Percentiles rank a stretch among this genome's conserved stretches.
Conservation (phyloP, 1,140 invertebrate species). For the Vollenhovia emeryi region DNA sequence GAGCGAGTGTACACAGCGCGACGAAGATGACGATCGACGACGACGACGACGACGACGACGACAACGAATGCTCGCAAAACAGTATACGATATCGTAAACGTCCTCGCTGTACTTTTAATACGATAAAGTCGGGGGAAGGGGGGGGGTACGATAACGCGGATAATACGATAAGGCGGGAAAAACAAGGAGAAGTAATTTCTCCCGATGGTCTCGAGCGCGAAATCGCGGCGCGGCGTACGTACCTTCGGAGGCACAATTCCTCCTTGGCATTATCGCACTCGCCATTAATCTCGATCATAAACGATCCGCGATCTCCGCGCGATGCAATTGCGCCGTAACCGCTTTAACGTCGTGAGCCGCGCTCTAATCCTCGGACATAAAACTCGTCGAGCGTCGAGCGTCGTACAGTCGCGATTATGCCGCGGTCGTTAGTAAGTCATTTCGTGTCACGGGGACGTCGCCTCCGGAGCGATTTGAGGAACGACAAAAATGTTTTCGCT, state of each 20-base stretch:
- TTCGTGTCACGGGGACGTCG: conserved; percentile 62
- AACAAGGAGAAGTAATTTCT: conserved; percentile 20
- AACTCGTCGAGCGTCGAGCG: conserved; percentile 48
- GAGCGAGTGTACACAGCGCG: neutral
- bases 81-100: conserved; percentile 35
- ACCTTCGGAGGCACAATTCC: conserved; percentile 65
- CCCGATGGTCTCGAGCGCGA: conserved; percentile 19
- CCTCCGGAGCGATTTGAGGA: conserved; percentile 34
- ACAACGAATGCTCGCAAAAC: conserved; percentile 15
- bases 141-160: neutral
- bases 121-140: neutral
- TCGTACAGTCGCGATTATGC: conserved; percentile 63
- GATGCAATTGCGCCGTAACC: conserved; percentile 65
- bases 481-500: conserved; percentile 58
- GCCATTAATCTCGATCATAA: conserved; percentile 74
- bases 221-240: conserved; percentile 38
- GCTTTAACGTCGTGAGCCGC: conserved; percentile 53
- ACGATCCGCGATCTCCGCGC: conserved; percentile 54
- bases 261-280: conserved; percentile 63
- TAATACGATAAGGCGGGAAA: conserved; percentile 11
- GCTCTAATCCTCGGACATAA: conserved; percentile 63
- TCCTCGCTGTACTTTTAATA: conserved; percentile 28
- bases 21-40: neutral
- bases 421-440: conserved; percentile 71
- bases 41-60: neutral